A percentile compares a stretch with the other conserved stretches of the same genome.
phyloP scores from a whole-genome alignment of 2,797 vertebrate species.

The Bucorvus abyssinicus region DNA sequence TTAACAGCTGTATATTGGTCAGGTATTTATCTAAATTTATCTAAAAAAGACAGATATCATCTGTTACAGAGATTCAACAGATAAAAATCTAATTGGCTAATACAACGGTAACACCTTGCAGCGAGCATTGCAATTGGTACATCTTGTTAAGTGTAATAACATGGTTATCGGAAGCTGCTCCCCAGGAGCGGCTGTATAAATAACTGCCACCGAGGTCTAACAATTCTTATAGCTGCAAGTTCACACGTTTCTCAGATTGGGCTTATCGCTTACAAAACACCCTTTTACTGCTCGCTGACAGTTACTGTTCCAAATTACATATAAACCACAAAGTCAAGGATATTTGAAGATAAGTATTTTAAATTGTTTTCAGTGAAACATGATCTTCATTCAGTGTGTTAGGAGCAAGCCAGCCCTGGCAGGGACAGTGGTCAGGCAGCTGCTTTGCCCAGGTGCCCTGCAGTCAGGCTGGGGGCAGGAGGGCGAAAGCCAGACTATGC shows the following conservation, averaged over 20 bases:
- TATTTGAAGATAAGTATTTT: not conserved
- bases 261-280: not conserved
- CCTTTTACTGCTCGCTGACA: not conserved
- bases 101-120: not conserved
- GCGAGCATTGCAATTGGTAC: not conserved
- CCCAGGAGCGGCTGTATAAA: not conserved
- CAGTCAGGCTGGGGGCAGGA: not conserved
- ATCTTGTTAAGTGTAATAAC: slow-evolving; percentile 8
- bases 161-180: not conserved
- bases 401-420: not conserved
- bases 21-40: not conserved
- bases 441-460: not conserved
- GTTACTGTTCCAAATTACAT: not conserved
- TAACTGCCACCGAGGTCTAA: slow-evolving; percentile 37
- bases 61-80: not conserved
- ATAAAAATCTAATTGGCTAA: not conserved
- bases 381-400: slow-evolving; percentile 11
- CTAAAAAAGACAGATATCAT: not conserved
- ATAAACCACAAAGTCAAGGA: not conserved
- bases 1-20: not conserved
- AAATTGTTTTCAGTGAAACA: not conserved
- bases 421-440: not conserved
- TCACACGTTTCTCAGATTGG: not conserved
- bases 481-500: not conserved
- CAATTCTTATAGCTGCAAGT: not conserved